Evolutionary conservation across 2,797 vertebrate genomes (phyloP).

Genomic region (Falco biarmicus): DNA sequence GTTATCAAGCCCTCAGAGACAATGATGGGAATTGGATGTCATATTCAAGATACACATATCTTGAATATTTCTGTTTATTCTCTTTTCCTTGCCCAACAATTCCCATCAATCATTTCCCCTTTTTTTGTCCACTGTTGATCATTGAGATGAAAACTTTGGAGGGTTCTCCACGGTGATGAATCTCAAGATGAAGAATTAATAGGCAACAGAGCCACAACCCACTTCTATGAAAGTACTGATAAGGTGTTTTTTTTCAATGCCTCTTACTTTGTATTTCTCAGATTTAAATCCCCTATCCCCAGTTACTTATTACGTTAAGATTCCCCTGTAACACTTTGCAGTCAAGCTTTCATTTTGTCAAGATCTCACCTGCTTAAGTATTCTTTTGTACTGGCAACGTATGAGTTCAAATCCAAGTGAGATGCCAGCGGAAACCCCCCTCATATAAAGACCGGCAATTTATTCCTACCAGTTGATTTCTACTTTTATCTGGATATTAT

Average conservation of each 20-base stretch:
- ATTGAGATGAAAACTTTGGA: background rate
- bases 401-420: background rate
- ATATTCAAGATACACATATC: background rate
- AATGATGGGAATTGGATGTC: background rate
- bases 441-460: background rate
- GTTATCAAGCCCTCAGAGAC: background rate
- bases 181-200: background rate
- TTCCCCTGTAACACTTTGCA: background rate
- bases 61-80: background rate
- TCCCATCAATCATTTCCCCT: background rate
- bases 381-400: background rate
- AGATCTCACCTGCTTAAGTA: background rate
- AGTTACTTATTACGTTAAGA: background rate
- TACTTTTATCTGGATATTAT: background rate
- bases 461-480: background rate
- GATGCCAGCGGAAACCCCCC: background rate
- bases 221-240: background rate
- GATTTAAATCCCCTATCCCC: background rate
- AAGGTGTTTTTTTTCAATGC: background rate
- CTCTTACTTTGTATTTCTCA: background rate
- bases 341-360: background rate
- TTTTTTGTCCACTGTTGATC: background rate
- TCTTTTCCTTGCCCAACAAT: background rate
- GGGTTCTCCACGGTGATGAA: background rate
- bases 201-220: background rate